Conservation (phyloP, 2,113 vertebrate species). For the Arvicanthis niloticus region DNA sequence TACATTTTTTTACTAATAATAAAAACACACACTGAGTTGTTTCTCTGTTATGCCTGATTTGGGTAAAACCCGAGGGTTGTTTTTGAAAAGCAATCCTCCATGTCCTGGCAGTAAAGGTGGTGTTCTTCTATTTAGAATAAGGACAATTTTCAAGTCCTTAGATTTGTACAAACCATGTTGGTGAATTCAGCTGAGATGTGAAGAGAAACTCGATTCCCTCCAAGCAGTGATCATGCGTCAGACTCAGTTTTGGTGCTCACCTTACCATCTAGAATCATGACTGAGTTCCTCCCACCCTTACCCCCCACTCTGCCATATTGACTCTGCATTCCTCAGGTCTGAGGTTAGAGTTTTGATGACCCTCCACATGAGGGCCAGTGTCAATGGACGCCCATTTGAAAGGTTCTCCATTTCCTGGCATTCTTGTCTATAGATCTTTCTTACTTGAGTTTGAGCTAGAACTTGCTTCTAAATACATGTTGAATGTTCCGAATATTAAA, state of each 20-base stretch:
- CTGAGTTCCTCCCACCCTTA: not conserved
- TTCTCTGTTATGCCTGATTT: conserved; percentile 19
- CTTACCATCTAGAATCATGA: not conserved
- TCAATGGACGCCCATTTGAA: too few relatives aligned
- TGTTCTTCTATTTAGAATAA: not conserved
- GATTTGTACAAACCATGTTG: not conserved
- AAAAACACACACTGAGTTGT: not conserved
- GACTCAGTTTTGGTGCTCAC: not conserved
- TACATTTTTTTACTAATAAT: not conserved
- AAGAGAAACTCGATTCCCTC: not conserved
- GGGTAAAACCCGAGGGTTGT: not conserved
- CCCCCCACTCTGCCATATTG: rapidly evolving
- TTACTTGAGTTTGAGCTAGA: not conserved
- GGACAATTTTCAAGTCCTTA: not conserved
- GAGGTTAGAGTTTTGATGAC: not conserved
- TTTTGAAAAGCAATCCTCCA: not conserved
- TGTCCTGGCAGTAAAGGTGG: not conserved
- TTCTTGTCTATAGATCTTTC: not conserved
- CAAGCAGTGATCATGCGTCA: not conserved
- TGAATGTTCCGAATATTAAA: not conserved
- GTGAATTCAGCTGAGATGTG: rapidly evolving
- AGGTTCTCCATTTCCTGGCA: not conserved
- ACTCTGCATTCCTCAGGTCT: not conserved
- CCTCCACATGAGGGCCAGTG: not conserved
- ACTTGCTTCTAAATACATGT: not conserved